phyloP scores from a whole-genome alignment of 2,888 invertebrate species.

The Thymelicus acteon region DNA sequence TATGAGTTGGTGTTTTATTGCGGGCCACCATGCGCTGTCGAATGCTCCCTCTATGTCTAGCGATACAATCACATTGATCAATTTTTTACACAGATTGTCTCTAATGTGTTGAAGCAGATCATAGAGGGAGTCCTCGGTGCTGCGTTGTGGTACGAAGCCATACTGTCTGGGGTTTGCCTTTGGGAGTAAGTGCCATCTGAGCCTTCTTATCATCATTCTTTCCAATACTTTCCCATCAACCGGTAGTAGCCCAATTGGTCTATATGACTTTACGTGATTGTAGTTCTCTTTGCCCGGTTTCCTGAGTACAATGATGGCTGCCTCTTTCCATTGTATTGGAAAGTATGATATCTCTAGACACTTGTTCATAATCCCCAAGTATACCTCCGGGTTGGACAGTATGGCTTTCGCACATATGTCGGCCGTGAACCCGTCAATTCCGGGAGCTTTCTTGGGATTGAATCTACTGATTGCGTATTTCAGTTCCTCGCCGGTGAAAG shows the following conservation, averaged over 20 bases:
- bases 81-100: neutral
- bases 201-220: constrained; percentile 25
- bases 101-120: constrained; percentile 19
- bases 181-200: constrained; percentile 36
- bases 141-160: constrained; percentile 40
- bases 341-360: constrained; percentile 35
- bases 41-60: too few relatives aligned
- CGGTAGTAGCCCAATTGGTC: constrained; percentile 24
- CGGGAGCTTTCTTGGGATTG: constrained; percentile 33
- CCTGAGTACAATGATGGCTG: constrained; percentile 29
- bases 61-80: neutral
- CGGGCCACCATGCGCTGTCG: too few relatives aligned
- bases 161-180: constrained; percentile 35
- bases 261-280: constrained; percentile 34
- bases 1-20: too few relatives aligned
- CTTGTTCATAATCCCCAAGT: constrained; percentile 18
- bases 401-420: constrained; percentile 30
- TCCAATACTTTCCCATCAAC: constrained; percentile 22
- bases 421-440: constrained; percentile 5
- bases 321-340: constrained; percentile 40
- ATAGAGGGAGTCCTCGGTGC: constrained; percentile 38
- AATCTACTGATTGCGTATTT: neutral
- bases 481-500: neutral
- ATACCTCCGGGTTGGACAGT: neutral
- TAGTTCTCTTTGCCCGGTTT: constrained; percentile 39